phyloP scores from a whole-genome alignment of 1,140 invertebrate species.

The Bilobella aurantiaca region DNA sequence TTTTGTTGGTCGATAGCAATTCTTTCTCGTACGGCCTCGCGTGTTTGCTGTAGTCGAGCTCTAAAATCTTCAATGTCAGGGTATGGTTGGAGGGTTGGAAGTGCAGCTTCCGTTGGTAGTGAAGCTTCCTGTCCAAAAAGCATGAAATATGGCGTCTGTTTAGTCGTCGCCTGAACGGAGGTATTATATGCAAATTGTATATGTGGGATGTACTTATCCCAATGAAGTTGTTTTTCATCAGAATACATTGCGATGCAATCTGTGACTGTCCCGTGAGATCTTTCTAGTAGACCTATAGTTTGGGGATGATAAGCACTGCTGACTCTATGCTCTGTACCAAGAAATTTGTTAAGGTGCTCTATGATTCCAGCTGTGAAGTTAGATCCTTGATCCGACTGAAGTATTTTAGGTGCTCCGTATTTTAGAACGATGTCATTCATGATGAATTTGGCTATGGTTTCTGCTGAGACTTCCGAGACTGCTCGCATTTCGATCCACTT shows the following conservation, averaged over 20 bases:
- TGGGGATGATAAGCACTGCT: not conserved
- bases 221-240: constrained; percentile 34
- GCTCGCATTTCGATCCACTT: constrained; percentile 7
- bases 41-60: too few relatives aligned
- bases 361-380: not conserved
- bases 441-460: constrained; percentile 13
- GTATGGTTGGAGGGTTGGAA: too few relatives aligned
- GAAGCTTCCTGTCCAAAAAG: too few relatives aligned
- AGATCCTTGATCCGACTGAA: constrained; percentile 7
- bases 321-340: constrained; percentile 2
- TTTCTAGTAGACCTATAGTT: not conserved
- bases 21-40: too few relatives aligned
- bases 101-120: too few relatives aligned
- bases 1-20: too few relatives aligned
- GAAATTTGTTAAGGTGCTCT: not conserved
- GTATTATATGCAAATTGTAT: constrained; percentile 37
- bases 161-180: too few relatives aligned
- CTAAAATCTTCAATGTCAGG: too few relatives aligned
- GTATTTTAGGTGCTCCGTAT: not conserved
- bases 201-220: constrained; percentile 36
- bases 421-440: constrained; percentile 6
- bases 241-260: constrained; percentile 30
- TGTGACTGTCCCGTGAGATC: not conserved
- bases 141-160: too few relatives aligned
- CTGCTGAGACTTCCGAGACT: not conserved